Percentiles rank a stretch among this genome's conserved stretches.
Conservation (phyloP, 2,797 vertebrate species). For the Stomatorhinus walkeri region DNA sequence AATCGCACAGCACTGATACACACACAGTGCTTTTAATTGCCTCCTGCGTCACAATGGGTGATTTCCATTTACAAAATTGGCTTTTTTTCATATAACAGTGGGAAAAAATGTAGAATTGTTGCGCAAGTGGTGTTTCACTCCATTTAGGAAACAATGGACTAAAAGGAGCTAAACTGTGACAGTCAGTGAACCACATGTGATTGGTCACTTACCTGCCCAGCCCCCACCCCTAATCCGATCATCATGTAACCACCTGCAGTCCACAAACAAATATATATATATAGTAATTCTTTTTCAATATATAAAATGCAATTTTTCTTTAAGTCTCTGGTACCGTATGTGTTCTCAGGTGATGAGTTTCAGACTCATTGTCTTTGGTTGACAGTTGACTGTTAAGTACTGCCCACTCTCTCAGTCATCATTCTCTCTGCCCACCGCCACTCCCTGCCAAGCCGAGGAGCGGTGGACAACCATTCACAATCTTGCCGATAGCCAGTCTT, state of each 20-base stretch:
- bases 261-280: neutral
- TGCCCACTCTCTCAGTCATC: neutral
- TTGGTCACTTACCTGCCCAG: neutral
- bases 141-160: constrained; percentile 53
- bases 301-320: neutral
- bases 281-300: neutral
- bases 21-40: constrained; percentile 40
- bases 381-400: neutral
- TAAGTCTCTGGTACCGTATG: neutral
- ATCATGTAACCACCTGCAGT: neutral
- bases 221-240: neutral
- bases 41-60: constrained; percentile 37
- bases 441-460: neutral
- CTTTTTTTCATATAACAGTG: constrained; percentile 47
- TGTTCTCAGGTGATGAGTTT: neutral
- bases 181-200: neutral
- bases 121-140: constrained; percentile 41
- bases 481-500: neutral
- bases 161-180: constrained; percentile 36
- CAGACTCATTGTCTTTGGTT: neutral
- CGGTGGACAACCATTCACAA: neutral
- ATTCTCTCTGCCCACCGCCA: neutral
- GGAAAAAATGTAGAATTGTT: constrained; percentile 38
- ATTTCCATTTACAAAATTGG: constrained; percentile 49
- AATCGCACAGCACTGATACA: constrained; percentile 29